A percentile compares a stretch with the other conserved stretches of the same genome.
These are phyloP conservation scores for Austrolebias charrua DNA, from an alignment of 2,797 vertebrate genomes.

Conservation along the genomic window DNA sequence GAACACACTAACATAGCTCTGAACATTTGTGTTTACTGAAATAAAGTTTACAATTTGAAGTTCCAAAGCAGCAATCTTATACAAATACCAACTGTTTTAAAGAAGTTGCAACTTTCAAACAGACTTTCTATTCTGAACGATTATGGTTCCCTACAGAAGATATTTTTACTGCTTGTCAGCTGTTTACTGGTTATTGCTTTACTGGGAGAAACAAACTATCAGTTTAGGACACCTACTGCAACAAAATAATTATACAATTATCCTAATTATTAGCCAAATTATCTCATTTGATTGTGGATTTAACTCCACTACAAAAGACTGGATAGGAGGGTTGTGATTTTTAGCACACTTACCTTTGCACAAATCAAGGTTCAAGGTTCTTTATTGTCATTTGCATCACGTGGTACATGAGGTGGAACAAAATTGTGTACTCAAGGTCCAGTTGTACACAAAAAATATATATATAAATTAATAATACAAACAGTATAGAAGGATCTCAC, in stretches of 20 bases:
- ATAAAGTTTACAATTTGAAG: no score
- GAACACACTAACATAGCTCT: no score
- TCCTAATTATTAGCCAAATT: background rate
- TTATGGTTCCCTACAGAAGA: slow-evolving; percentile 13
- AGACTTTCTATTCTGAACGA: background rate
- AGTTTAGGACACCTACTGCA: slow-evolving; percentile 6
- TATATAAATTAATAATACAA: no score
- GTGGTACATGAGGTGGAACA: no score
- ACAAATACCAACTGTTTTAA: background rate
- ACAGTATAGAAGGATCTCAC: no score
- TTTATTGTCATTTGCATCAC: no score
- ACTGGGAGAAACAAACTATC: slow-evolving; percentile 14
- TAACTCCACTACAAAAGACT: background rate
- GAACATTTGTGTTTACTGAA: no score
- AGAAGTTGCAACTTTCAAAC: background rate
- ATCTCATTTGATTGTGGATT: background rate
- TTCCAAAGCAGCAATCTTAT: background rate
- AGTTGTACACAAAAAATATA: no score
- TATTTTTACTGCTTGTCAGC: slow-evolving; percentile 27
- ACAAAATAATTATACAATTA: slow-evolving; percentile 9
- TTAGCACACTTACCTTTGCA: background rate
- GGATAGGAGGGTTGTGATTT: background rate
- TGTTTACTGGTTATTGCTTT: slow-evolving; percentile 11
- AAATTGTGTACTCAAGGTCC: no score
- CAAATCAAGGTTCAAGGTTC: no score